Conservation (phyloP, 2,888 invertebrate genomes). For the Apamea anceps region DNA sequence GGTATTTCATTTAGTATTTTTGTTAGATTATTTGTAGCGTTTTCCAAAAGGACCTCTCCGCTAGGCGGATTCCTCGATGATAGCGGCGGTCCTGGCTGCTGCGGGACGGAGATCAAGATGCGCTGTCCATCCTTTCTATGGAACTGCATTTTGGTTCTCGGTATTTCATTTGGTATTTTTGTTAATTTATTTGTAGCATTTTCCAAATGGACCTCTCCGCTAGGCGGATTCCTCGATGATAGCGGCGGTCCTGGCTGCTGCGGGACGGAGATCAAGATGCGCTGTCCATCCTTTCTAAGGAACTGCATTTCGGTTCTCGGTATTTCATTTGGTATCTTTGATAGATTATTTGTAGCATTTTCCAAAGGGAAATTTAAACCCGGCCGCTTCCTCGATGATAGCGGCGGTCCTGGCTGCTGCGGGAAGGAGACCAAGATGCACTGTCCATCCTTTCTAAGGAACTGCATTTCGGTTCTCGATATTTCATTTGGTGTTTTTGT, state of each 20-base stretch:
- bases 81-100: neutral
- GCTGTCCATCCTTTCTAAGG: neutral
- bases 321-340: neutral
- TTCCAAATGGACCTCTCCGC: too few species aligned
- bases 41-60: neutral
- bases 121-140: neutral
- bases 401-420: neutral
- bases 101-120: neutral
- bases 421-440: neutral
- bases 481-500: neutral
- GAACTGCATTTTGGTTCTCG: too few species aligned
- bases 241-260: neutral
- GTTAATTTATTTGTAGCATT: neutral
- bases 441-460: neutral
- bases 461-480: neutral
- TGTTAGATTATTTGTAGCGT: neutral
- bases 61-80: neutral
- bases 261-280: neutral
- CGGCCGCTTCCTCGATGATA: neutral
- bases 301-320: neutral
- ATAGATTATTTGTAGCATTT: neutral
- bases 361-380: neutral
- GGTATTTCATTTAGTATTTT: neutral
- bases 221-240: too few species aligned
- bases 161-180: neutral